Evolutionary conservation across 1,140 invertebrate species (phyloP).

Genomic region (Drosophila sucinea): DNA sequence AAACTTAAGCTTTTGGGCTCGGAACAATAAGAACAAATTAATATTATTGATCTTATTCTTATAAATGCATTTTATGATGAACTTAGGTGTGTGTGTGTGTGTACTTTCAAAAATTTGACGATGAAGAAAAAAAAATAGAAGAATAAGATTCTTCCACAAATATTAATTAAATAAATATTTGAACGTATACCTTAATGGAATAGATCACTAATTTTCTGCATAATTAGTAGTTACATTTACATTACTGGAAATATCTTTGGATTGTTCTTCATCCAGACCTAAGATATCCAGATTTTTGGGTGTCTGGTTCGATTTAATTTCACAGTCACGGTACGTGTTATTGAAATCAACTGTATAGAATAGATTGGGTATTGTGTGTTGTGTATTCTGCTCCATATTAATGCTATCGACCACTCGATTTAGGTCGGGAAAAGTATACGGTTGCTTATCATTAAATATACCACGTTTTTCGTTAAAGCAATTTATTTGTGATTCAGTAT

Average conservation of each 20-base stretch:
- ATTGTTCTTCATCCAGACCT: slow-evolving; percentile 7
- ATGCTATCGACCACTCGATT: slow-evolving; percentile 13
- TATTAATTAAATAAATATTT: slow-evolving; percentile 13
- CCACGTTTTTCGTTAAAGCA: neutral
- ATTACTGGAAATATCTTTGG: slow-evolving; percentile 17
- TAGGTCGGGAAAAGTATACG: slow-evolving; percentile 16
- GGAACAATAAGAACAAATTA: slow-evolving; percentile 7
- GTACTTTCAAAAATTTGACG: neutral
- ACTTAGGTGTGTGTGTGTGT: neutral
- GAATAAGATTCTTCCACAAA: neutral
- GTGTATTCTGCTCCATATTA: slow-evolving; percentile 6
- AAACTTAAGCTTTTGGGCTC: slow-evolving; percentile 10
- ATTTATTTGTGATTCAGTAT: slow-evolving; percentile 4
- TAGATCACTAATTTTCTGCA: slow-evolving; percentile 11
- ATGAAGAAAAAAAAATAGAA: neutral
- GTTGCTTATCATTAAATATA: slow-evolving; percentile 11
- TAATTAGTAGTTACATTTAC: slow-evolving; percentile 7
- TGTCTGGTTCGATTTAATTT: slow-evolving; percentile 13
- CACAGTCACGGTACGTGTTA: slow-evolving; percentile 9
- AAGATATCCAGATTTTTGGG: slow-evolving; percentile 8
- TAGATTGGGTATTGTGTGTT: neutral
- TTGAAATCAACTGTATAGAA: slow-evolving; percentile 5
- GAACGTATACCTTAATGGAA: slow-evolving; percentile 17
- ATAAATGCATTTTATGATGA: slow-evolving; percentile 20
- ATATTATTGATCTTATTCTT: slow-evolving; percentile 8